Base-by-base conservation (phyloP, 2,888 invertebrate genomes). In the Catocala fraxini region DNA sequence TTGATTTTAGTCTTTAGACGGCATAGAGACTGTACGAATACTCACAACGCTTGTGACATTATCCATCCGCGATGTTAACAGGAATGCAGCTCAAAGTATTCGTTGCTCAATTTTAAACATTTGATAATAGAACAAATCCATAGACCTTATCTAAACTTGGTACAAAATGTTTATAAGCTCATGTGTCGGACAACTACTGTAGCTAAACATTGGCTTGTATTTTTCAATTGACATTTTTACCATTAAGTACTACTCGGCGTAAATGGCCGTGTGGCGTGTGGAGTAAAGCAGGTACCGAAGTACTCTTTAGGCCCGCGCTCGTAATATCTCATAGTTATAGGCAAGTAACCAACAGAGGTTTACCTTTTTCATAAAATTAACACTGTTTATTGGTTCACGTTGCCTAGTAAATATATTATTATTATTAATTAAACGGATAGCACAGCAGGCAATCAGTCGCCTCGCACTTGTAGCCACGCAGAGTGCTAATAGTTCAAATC, bases 131-230 rank as follows among this genome's bases (percentile, higher is more conserved):
- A 87, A 90, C 85, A 86, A 85, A 80, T 80, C 70, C 60, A 73
- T 71, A 85, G 85, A 79, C 79, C 78, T 77, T 70, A 76, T 75
- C 81, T 83, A 82, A 43, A 71, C 77, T 76, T 77, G 80, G 84
- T 90, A 89, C 80, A 89, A 91, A 89, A 89, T 80, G 77, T 59
- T 47, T 75, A 15, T 91, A 92, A 92, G 92, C 92, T 92, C 92
- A 73, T 81, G 80, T 83, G 81, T 84, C 84, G 81, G 78, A 85
- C 86, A 75, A 81, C 77, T 80, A 83, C 86, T 88, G 89, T 86
- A 88, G 88, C 89, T 85, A 82, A 82, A 76, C 56, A 56, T 54
- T 56, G 56, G 25, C 5, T 48, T 58, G 51, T 63, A 68, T 49
- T 52, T 60, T 4, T 56, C 60, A 77, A 67, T 64, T 68, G 78